Conservation (phyloP, 2,113 vertebrate species). For the Cyprinodon variegatus region DNA sequence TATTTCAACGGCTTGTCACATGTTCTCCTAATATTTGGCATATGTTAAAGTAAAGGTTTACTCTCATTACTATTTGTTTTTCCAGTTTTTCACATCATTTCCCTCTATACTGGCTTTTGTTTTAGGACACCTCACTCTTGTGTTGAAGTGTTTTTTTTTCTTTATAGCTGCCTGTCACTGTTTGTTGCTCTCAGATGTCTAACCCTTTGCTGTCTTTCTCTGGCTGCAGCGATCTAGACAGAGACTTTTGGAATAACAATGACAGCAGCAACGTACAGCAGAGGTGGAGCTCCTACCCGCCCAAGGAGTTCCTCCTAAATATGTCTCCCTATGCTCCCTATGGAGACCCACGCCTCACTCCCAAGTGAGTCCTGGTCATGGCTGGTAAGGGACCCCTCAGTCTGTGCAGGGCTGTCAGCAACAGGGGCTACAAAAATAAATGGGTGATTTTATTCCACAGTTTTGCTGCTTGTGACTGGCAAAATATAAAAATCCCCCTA, state of each 20-base stretch:
- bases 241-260: conserved; percentile 99
- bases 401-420: conserved; percentile 72
- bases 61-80: neutral
- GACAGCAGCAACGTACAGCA: conserved; percentile 99
- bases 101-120: conserved; percentile 14
- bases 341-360: conserved; percentile 98
- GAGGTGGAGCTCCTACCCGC: conserved; percentile 99
- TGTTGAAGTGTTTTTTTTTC: conserved; percentile 4
- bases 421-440: conserved; percentile 25
- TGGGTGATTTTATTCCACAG: neutral
- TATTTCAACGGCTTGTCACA: neutral
- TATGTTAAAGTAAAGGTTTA: neutral
- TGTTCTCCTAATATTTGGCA: neutral
- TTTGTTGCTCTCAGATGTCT: conserved; percentile 53
- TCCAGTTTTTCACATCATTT: neutral
- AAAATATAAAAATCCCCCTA: conserved; percentile 12
- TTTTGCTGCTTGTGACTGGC: conserved; percentile 16
- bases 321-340: conserved; percentile 99
- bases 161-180: conserved; percentile 14
- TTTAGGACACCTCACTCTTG: neutral
- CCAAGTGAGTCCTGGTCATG: conserved; percentile 96
- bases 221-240: conserved; percentile 96
- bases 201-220: conserved; percentile 78
- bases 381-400: conserved; percentile 75
- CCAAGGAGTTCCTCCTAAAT: conserved; percentile 99